These are phyloP conservation scores for Parotocinclus haroldoi DNA, from an alignment of 2,797 vertebrate genomes.

Conservation along the genomic window DNA sequence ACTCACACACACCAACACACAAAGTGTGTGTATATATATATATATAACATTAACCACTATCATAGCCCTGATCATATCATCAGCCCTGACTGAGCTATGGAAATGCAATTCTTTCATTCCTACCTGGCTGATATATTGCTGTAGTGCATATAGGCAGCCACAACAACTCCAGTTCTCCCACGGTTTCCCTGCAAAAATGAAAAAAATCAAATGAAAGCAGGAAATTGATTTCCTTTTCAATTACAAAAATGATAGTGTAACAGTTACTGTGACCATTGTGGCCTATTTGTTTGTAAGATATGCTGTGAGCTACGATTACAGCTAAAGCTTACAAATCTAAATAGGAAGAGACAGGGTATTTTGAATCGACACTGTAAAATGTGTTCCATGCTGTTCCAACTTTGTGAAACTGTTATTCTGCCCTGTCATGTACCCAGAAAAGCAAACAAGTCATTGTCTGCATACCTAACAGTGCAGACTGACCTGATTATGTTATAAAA, in stretches of 20 bases:
- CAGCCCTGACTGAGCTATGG: too few species aligned
- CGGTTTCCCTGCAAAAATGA: slow-evolving; percentile 70
- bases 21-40: too few species aligned
- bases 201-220: not conserved
- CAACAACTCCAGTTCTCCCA: slow-evolving; percentile 78
- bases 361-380: slow-evolving; percentile 4
- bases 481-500: slow-evolving; percentile 7
- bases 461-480: slow-evolving; percentile 7
- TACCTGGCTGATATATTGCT: slow-evolving; percentile 84
- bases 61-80: too few species aligned
- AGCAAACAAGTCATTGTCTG: slow-evolving; percentile 30
- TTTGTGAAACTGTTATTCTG: not conserved
- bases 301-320: not conserved
- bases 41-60: too few species aligned
- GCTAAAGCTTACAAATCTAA: not conserved
- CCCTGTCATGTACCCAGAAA: slow-evolving; percentile 6
- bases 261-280: not conserved
- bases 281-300: not conserved
- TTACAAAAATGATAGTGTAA: too few species aligned
- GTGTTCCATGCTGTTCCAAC: not conserved
- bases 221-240: not conserved
- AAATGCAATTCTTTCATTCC: slow-evolving; percentile 31
- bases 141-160: slow-evolving; percentile 83
- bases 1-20: too few species aligned
- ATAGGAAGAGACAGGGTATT: not conserved